Base-by-base conservation (phyloP, 1,140 invertebrate species). In the Euschistus heros region DNA sequence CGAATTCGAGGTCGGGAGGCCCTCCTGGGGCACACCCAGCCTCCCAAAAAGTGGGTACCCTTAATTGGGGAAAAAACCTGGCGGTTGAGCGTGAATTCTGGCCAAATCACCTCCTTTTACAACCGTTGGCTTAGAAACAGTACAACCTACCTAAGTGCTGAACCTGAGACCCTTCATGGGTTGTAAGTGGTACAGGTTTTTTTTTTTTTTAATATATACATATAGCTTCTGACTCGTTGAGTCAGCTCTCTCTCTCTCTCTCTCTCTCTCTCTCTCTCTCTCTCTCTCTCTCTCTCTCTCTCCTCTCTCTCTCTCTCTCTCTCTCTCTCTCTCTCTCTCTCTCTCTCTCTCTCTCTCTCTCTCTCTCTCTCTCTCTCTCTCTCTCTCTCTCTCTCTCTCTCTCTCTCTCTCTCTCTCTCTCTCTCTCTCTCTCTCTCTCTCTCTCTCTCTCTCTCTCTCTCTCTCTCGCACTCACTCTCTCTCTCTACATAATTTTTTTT, bases 351-450 rank as follows among this genome's bases (percentile, higher is more conserved):
- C 55, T 59, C 15, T 59, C 55, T 59, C 20, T 59, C 55, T 59
- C 15, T 59, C 55, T 59, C 20, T 59, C 55, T 59, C 15, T 59
- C 55, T 59, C 20, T 59, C 55, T 59, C 15, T 59, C 55, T 59
- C 20, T 59, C 55, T 59, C 15, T 59, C 55, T 59, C 20, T 59
- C 55, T 59, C 15, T 59, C 55, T 59, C 20, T 44, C 42, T 44
- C 42, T 44, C 42, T 44, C 8, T 44, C 42, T 62, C 60, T 62
- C 18, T 62, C 30, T 62, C 18, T 62, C 60, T 62, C 18, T 62
- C 60, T 62, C 18, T 62, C 60, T 62, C 18, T 62, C 60, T 62
- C 18, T 50, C 62, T 52, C 33, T 64, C 50, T 54, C 63, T 64
- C 63, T 26, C 42, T 64, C 46, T 52, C n/a, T 10, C 50, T 64